phyloP scores from a whole-genome alignment of 2,797 vertebrate species.

The Valencia hispanica region DNA sequence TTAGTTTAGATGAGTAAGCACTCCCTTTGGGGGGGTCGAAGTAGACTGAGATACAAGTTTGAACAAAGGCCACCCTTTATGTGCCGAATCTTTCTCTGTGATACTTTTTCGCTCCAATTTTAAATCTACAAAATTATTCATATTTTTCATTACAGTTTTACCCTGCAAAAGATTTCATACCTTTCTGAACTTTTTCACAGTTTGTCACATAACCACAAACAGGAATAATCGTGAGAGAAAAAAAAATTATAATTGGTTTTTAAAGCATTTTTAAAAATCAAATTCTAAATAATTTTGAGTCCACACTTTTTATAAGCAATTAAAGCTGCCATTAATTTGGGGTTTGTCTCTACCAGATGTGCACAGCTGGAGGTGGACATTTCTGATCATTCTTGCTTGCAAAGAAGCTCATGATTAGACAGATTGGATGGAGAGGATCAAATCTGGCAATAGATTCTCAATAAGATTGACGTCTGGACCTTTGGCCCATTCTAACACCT shows the following conservation, averaged over 20 bases:
- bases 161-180: not conserved
- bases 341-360: not conserved
- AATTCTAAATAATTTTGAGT: too few relatives aligned
- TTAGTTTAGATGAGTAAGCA: conserved; percentile 69
- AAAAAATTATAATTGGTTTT: too few relatives aligned
- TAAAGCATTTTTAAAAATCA: too few relatives aligned
- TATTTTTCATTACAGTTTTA: not conserved
- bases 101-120: conserved; percentile 5
- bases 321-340: not conserved
- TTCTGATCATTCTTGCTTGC: not conserved
- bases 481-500: not conserved
- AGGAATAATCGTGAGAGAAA: not conserved
- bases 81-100: conserved; percentile 27
- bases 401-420: not conserved
- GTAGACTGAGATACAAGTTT: conserved; percentile 44
- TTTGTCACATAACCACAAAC: not conserved
- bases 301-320: too few relatives aligned
- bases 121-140: conserved; percentile 4
- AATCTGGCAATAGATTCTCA: not conserved
- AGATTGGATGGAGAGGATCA: not conserved
- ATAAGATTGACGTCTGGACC: not conserved
- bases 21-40: conserved; percentile 58
- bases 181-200: not conserved
- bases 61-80: conserved; percentile 52
- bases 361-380: not conserved